Base-by-base conservation (phyloP, 1,140 invertebrate genomes). In the Bombus soroeensis region DNA sequence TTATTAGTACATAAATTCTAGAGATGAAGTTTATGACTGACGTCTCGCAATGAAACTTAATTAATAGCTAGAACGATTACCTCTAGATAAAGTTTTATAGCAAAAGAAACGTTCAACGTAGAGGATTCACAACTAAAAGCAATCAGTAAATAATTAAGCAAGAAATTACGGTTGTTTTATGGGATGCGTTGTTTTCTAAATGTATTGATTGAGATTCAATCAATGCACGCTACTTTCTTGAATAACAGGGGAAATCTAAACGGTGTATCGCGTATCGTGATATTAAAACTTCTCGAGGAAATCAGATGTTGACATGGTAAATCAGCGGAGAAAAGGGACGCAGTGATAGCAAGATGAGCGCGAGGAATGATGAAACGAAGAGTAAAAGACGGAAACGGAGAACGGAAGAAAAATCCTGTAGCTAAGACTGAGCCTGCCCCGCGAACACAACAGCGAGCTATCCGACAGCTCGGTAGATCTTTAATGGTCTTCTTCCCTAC, bases 401-500 rank as follows among this genome's bases (percentile, higher is more conserved):
- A 71, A 86, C 41, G 66, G 53, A 41, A 66, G 76, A 79, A 77
- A 85, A 76, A 83, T 77, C 81, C 64, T 71, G 57, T 39, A 87
- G 70, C 43, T 72, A 84, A 90, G 83, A 62, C 39, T 57, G 72
- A 88, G 79, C 72, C 86, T 87, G 88, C 71, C 66, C 34, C 76
- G 84, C n/a, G 78, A 88, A 89, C 88, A 84, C 80, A 64, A 90
- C 86, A 81, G 81, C 62, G 73, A 76, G 77, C 64, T 68, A 79
- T 85, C 87, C 70, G 85, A 89, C 83, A 78, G 81, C 88, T 85
- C 68, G 85, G 68, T 88, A 84, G 88, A 70, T 84, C 88, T 88
- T 91, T 91, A 91, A 91, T 91, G 90, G 76, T 68, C 68, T 89
- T 82, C 83, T 89, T 83, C 88, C 87, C 84, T 66, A 70, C 39